Evolutionary conservation across 1,140 invertebrate genomes (phyloP).

Genomic region (Eriosoma lanigerum): DNA sequence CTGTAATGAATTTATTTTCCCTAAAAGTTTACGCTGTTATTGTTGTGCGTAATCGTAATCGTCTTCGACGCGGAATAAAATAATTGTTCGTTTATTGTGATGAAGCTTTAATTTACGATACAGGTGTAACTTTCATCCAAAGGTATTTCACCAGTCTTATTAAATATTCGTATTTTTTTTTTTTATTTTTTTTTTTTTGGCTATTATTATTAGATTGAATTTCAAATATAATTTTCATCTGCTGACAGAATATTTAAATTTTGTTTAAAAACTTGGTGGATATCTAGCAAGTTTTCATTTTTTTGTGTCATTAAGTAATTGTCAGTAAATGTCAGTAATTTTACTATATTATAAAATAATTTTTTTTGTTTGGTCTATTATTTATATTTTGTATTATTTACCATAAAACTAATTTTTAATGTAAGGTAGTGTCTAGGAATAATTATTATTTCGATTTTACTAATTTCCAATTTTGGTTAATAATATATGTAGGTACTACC

Average conservation of each 20-base stretch:
- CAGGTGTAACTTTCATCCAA: constrained; percentile 2
- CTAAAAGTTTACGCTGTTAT: not conserved
- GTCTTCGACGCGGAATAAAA: not conserved
- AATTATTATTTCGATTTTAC: no score
- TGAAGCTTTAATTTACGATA: constrained; percentile 8
- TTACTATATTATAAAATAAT: no score
- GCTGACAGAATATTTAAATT: not conserved
- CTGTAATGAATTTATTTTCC: constrained; percentile 21
- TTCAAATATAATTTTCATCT: not conserved
- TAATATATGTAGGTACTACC: no score
- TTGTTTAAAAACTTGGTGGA: not conserved
- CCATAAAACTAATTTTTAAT: no score
- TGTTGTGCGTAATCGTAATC: constrained; percentile 22
- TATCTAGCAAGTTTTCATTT: not conserved
- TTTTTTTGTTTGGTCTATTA: no score
- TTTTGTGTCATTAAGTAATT: no score
- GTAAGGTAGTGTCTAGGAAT: no score
- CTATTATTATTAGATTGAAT: not conserved
- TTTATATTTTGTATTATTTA: no score
- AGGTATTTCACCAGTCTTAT: not conserved
- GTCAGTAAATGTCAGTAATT: no score
- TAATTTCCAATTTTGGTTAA: no score
- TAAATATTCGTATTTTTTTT: not conserved
- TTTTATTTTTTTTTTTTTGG: not conserved
- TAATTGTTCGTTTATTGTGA: constrained; percentile 14